phyloP scores from a whole-genome alignment of 2,113 vertebrate species.

The Taxidea taxus region DNA sequence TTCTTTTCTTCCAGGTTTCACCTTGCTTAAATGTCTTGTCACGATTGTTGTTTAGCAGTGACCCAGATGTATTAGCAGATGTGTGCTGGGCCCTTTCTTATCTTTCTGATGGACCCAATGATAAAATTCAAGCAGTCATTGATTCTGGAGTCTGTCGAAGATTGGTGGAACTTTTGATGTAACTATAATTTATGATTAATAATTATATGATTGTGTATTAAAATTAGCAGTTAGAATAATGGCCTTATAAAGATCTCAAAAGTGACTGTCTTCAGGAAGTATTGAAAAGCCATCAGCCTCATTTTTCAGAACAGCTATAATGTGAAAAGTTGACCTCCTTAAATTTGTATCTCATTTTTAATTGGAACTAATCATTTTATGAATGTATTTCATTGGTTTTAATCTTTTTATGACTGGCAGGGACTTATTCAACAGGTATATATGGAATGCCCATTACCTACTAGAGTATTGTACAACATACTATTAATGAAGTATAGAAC shows the following conservation, averaged over 20 bases:
- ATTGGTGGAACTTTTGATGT: slow-evolving; percentile 95
- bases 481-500: background rate
- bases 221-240: background rate
- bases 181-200: slow-evolving; percentile 76
- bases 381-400: slow-evolving; percentile 1
- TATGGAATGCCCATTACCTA: background rate
- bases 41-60: slow-evolving; percentile 92
- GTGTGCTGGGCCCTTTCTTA: slow-evolving; percentile 96
- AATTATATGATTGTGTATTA: slow-evolving; percentile 37
- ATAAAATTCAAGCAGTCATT: slow-evolving; percentile 96
- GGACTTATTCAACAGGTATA: background rate
- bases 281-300: background rate
- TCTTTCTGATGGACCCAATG: slow-evolving; percentile 94
- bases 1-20: slow-evolving; percentile 86
- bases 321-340: slow-evolving; percentile 4
- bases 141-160: slow-evolving; percentile 94
- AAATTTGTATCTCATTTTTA: background rate
- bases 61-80: slow-evolving; percentile 93
- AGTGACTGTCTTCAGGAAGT: background rate
- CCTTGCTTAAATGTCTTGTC: slow-evolving; percentile 92
- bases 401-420: background rate
- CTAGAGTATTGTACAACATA: background rate
- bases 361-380: slow-evolving; percentile 16
- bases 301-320: background rate
- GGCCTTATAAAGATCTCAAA: background rate